Percentiles rank a stretch among this genome's conserved stretches.
Evolutionary conservation across 2,888 invertebrate species (phyloP).

Genomic region (Carabus problematicus): DNA sequence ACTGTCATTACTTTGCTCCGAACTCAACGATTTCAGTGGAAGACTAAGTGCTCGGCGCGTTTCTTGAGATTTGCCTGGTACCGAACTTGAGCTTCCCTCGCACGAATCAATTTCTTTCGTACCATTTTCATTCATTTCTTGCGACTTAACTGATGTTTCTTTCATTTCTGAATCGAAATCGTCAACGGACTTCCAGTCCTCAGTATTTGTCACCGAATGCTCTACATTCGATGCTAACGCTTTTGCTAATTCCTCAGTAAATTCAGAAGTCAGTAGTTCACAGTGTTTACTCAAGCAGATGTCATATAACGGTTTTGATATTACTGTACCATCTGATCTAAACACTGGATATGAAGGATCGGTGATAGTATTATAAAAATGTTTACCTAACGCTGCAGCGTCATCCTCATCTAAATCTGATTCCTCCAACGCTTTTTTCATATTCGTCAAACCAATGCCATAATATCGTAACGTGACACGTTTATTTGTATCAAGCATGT

Average conservation of each 20-base stretch:
- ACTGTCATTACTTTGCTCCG: conserved; percentile 47
- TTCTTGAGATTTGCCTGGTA: conserved; percentile 26
- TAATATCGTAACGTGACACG: conserved; percentile 64
- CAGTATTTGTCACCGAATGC: conserved; percentile 49
- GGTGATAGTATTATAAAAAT: conserved; percentile 73
- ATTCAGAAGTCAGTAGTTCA: conserved; percentile 58
- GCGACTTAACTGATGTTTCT: conserved; percentile 25
- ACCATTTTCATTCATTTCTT: conserved; percentile 3
- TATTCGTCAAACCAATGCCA: conserved; percentile 59
- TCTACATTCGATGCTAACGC: conserved; percentile 46
- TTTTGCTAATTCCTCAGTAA: conserved; percentile 38
- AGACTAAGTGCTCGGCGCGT: conserved; percentile 68
- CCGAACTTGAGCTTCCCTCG: neutral
- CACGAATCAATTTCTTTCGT: neutral
- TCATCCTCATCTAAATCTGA: conserved; percentile 34
- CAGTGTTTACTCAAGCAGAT: conserved; percentile 73
- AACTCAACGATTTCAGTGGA: conserved; percentile 72
- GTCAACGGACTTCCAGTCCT: conserved; percentile 47
- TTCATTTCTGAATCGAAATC: conserved; percentile 45
- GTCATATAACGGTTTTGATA: conserved; percentile 75
- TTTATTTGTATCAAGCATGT: conserved; percentile 5
- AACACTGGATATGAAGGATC: conserved; percentile 83
- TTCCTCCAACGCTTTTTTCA: conserved; percentile 50
- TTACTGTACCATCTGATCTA: conserved; percentile 74
- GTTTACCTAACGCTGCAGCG: conserved; percentile 57